Evolutionary conservation across 1,140 invertebrate genomes (phyloP), one percentile per base, ranked within the genome.

Genomic region (Brachionus angularis): DNA sequence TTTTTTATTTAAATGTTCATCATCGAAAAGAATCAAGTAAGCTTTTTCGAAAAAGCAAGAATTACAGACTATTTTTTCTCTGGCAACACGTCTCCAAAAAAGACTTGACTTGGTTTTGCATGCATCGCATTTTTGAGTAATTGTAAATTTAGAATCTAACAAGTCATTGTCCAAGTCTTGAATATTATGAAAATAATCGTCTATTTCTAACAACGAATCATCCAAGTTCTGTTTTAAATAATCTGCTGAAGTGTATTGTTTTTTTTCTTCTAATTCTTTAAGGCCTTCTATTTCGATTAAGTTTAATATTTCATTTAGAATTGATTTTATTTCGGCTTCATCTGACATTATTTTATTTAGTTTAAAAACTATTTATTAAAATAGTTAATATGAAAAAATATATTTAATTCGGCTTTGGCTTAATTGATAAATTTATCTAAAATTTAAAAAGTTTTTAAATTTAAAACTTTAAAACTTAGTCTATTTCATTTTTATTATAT

Each of bases 11-110:
- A 67, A 21, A 23, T 50, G 47, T n/a, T 67, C 47, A 50, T 67
- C 62, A 23, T 67, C 62, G 42, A 67, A 67, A 2, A 67, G 10
- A 33, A 67, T 67, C 16, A 67, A 8, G 47, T 67, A 67, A 42
- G 47, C 62, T 31, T 67, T 67, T 33, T 46, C 42, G 36, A 33
- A 67, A 34, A 67, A 67, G 31, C 62, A 67, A 12, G 46, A 39
- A 8, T 67, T 67, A 12, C 62, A 67, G 5, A 67, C 62, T 31
- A 47, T 31, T 67, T 67, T 67, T 31, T 67, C 44, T 7, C 62
- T 39, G 8, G 62, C 27, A 2, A 67, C 62, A 16, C 62, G 62
- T 18, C 62, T 39, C 62, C 62, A 67, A 47, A 47, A 67, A 21
- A 33, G 3, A 2, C 39, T 47, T 14, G 27, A 18, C 12, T 67